A percentile compares a stretch with the other conserved stretches of the same genome.
Evolutionary conservation across 1,140 invertebrate genomes (phyloP).

Genomic region (Orchestia grillus): DNA sequence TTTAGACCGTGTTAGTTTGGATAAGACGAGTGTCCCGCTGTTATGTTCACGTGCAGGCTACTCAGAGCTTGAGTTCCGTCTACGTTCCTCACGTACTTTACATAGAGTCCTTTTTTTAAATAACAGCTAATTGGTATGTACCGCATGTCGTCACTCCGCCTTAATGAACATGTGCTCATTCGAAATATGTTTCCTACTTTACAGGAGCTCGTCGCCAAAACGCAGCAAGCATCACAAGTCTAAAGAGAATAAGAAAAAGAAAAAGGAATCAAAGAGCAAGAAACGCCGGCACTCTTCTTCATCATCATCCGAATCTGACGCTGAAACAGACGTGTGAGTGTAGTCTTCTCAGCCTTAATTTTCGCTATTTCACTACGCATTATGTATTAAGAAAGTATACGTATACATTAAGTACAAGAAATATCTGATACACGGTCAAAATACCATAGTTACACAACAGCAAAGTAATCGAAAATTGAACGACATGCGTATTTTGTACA

Average conservation of each 20-base stretch:
- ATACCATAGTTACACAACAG: no score
- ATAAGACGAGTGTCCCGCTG: not conserved
- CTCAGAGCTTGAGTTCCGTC: not conserved
- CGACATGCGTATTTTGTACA: no score
- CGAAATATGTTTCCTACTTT: constrained; percentile 15
- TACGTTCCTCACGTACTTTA: not conserved
- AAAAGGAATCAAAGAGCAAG: constrained; percentile 64
- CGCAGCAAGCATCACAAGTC: constrained; percentile 64
- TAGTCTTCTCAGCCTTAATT: not conserved
- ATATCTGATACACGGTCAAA: no score
- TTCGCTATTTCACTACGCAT: not conserved
- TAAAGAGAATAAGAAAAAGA: constrained; percentile 68
- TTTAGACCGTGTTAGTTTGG: not conserved
- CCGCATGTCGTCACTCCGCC: not conserved
- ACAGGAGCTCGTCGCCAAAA: constrained; percentile 66
- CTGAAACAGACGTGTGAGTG: constrained; percentile 63
- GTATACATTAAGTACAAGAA: no score
- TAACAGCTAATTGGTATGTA: not conserved
- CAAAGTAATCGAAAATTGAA: no score
- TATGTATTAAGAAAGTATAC: no score
- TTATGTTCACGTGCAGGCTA: not conserved
- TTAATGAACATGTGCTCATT: not conserved
- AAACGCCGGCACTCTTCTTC: constrained; percentile 66
- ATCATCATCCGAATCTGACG: constrained; percentile 49
- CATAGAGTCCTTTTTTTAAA: not conserved